phyloP scores from a whole-genome alignment of 2,888 invertebrate species.

The Hydriomena furcata region DNA sequence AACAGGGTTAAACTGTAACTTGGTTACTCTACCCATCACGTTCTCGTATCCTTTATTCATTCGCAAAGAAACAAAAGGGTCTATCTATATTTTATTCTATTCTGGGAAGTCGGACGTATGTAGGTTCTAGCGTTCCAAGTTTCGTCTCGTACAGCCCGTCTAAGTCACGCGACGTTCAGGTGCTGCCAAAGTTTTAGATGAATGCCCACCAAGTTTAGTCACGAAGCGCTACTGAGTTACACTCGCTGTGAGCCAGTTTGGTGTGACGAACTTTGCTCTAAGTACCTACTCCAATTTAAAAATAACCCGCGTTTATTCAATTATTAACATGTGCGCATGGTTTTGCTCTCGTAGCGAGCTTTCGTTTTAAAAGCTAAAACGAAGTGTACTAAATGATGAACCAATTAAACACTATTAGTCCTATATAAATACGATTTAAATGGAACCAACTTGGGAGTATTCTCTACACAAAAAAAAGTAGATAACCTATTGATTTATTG shows the following conservation, averaged over 20 bases:
- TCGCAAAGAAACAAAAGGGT: conserved; percentile 37
- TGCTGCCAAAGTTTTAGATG: conserved; percentile 71
- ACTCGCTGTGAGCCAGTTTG: conserved; percentile 44
- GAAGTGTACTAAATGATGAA: too few species aligned
- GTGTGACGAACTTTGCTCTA: conserved; percentile 31
- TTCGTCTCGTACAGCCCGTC: conserved; percentile 24
- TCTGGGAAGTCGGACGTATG: conserved; percentile 27
- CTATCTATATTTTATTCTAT: conserved; percentile 38
- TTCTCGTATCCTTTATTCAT: conserved; percentile 37
- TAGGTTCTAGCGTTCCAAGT: conserved; percentile 26
- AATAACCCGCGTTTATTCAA: too few species aligned
- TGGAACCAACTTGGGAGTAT: too few species aligned
- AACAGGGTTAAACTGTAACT: conserved; percentile 33
- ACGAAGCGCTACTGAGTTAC: conserved; percentile 60
- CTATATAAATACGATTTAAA: too few species aligned
- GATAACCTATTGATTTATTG: too few species aligned
- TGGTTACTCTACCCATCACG: conserved; percentile 33
- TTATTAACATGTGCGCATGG: too few species aligned
- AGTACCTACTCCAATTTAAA: conserved; percentile 30
- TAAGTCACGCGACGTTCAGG: conserved; percentile 58
- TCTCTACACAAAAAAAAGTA: too few species aligned
- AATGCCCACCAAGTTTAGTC: conserved; percentile 66
- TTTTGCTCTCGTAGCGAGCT: too few species aligned
- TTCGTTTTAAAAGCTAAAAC: conserved; percentile 22
- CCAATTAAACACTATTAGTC: too few species aligned